Evolutionary conservation across 1,140 invertebrate genomes (phyloP).

Genomic region (Nomia melanderi): DNA sequence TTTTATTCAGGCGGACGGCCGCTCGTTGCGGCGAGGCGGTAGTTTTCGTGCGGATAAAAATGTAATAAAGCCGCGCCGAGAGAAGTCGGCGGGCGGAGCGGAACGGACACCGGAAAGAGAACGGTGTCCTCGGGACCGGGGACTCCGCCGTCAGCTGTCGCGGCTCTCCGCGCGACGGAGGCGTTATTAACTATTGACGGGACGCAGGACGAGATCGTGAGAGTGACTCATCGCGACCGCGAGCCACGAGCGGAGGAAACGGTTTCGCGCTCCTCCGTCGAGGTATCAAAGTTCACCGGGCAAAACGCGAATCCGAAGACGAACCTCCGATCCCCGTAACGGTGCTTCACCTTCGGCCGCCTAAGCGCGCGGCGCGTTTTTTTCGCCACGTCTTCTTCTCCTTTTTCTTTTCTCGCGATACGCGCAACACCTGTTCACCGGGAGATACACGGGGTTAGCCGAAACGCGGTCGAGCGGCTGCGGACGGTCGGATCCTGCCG

Average conservation of each 20-base stretch:
- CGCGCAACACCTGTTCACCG: no score
- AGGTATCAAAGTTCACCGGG: conserved; percentile 24
- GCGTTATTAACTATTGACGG: conserved; percentile 22
- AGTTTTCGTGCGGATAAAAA: not conserved
- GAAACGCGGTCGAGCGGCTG: no score
- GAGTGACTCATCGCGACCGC: not conserved
- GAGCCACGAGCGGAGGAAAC: no score
- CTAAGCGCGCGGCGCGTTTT: not conserved
- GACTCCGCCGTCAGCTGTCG: not conserved
- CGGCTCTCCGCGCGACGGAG: not conserved
- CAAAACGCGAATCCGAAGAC: conserved; percentile 25
- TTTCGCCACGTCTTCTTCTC: not conserved
- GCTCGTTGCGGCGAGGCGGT: not conserved
- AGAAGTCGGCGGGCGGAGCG: not conserved
- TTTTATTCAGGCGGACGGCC: conserved; percentile 47
- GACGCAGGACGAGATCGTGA: not conserved
- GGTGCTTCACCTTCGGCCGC: conserved; percentile 36
- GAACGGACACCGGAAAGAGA: not conserved
- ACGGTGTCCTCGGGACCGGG: not conserved
- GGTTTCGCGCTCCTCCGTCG: not conserved
- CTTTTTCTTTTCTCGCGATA: not conserved
- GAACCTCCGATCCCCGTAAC: conserved; percentile 33
- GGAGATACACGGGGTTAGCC: no score
- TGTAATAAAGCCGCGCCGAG: not conserved
- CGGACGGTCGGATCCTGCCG: no score